Conservation (phyloP, 2,888 invertebrate genomes). For the Archaeoteleia sp. region DNA sequence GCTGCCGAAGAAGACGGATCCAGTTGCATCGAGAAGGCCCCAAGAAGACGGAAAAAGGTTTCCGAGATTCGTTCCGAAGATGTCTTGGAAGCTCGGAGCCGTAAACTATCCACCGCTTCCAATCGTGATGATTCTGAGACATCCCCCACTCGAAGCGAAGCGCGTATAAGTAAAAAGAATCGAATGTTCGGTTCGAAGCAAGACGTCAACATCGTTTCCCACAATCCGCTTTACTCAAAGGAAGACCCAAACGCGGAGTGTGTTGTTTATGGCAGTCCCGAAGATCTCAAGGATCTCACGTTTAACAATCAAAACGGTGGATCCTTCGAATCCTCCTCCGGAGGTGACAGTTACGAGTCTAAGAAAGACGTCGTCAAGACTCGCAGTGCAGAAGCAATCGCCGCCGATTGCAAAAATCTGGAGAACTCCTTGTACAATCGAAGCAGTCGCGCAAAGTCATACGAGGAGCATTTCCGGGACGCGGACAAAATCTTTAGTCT, state of each 20-base stretch:
- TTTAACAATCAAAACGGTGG: constrained; percentile 25
- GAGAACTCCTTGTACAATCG: constrained; percentile 55
- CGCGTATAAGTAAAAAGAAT: constrained; percentile 55
- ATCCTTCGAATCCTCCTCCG: too few species aligned
- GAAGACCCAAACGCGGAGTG: constrained; percentile 35
- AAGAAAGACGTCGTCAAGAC: constrained; percentile 29
- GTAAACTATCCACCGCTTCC: constrained; percentile 43
- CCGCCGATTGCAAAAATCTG: constrained; percentile 39
- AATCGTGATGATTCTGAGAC: constrained; percentile 21
- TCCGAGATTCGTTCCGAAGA: constrained; percentile 69
- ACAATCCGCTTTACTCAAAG: constrained; percentile 10
- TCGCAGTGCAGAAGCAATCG: constrained; percentile 6
- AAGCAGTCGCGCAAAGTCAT: constrained; percentile 39
- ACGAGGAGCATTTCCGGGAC: constrained; percentile 65
- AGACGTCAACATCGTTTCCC: constrained; percentile 20
- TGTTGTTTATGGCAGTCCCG: constrained; percentile 37
- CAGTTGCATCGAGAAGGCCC: constrained; percentile 42
- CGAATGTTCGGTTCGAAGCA: constrained; percentile 44
- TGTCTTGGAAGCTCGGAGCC: constrained; percentile 64
- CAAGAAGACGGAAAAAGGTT: constrained; percentile 60
- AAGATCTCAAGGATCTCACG: constrained; percentile 32
- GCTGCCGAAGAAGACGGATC: constrained; percentile 53
- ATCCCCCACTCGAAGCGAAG: constrained; percentile 47
- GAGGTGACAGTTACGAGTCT: constrained; percentile 2
- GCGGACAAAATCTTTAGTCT: constrained; percentile 68